Evolutionary conservation across 2,797 vertebrate genomes (phyloP).

Genomic region (Sibirionetta formosa): DNA sequence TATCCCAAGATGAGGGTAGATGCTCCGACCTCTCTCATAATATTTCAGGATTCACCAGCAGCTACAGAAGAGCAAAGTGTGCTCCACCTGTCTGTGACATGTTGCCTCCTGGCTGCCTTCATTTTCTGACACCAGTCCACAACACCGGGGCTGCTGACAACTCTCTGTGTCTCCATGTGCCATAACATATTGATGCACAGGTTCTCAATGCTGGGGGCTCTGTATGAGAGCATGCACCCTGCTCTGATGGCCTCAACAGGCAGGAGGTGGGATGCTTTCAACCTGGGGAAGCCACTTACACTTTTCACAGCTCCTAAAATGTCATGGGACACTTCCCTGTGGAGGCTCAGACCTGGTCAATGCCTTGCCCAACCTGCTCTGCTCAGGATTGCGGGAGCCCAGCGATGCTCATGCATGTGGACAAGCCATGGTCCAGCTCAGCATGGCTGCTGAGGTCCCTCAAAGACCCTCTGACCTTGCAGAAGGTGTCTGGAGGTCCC

Average conservation of each 20-base stretch:
- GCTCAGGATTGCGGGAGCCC: rapidly evolving
- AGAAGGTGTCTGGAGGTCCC: not conserved
- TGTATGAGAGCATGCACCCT: not conserved
- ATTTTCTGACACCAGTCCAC: not conserved
- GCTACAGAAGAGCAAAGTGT: not conserved
- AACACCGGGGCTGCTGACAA: rapidly evolving
- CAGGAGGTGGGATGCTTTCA: not conserved
- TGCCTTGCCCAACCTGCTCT: rapidly evolving
- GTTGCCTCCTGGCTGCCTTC: rapidly evolving
- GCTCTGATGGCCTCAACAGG: not conserved
- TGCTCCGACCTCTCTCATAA: rapidly evolving
- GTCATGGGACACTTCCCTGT: not conserved
- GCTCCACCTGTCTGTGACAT: rapidly evolving
- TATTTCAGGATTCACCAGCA: not conserved
- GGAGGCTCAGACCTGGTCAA: rapidly evolving
- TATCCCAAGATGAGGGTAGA: rapidly evolving
- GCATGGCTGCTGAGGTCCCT: rapidly evolving
- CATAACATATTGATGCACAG: rapidly evolving
- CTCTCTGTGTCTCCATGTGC: not conserved
- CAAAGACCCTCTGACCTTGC: not conserved
- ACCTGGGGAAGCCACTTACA: not conserved
- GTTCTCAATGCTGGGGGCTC: not conserved
- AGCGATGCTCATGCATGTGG: not conserved
- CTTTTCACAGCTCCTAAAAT: not conserved
- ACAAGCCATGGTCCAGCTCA: rapidly evolving